These are phyloP conservation scores for Spatulosminthurus flaviceps DNA, from an alignment of 2,888 invertebrate genomes.

Conservation along the genomic window DNA sequence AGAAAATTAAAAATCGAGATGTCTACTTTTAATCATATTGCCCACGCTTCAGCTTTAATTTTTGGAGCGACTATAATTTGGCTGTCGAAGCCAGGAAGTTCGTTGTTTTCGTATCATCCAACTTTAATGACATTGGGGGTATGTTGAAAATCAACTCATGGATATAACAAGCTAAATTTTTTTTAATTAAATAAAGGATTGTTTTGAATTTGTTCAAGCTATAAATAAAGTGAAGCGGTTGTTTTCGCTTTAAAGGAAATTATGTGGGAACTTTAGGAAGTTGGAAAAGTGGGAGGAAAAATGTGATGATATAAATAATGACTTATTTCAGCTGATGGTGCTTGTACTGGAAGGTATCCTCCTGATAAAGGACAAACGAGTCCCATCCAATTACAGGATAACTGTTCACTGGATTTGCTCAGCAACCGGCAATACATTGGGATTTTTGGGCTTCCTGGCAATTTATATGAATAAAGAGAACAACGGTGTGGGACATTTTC, in stretches of 20 bases:
- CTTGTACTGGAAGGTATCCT: constrained; percentile 55
- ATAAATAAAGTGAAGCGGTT: no score
- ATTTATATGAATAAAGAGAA: constrained; percentile 57
- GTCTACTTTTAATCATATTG: constrained; percentile 19
- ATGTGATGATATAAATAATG: neutral
- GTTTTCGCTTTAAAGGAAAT: no score
- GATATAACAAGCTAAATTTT: no score
- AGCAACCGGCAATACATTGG: constrained; percentile 44
- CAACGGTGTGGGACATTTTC: constrained; percentile 55
- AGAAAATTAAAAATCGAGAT: neutral
- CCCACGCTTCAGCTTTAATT: neutral
- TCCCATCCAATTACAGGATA: constrained; percentile 49
- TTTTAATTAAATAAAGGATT: no score
- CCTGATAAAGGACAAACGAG: constrained; percentile 50
- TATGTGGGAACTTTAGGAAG: no score
- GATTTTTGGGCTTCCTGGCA: constrained; percentile 50
- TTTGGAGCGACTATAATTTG: constrained; percentile 44
- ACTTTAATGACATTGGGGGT: constrained; percentile 58
- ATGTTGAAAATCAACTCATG: constrained; percentile 27
- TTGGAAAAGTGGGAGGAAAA: no score
- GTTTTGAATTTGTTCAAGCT: no score
- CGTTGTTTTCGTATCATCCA: constrained; percentile 61
- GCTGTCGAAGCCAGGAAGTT: constrained; percentile 53
- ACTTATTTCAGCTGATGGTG: constrained; percentile 50
- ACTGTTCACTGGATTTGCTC: constrained; percentile 55